Percentiles rank a stretch among this genome's conserved stretches.
Evolutionary conservation across 2,888 invertebrate genomes (phyloP).

Genomic region (Andrena chrysosceles): DNA sequence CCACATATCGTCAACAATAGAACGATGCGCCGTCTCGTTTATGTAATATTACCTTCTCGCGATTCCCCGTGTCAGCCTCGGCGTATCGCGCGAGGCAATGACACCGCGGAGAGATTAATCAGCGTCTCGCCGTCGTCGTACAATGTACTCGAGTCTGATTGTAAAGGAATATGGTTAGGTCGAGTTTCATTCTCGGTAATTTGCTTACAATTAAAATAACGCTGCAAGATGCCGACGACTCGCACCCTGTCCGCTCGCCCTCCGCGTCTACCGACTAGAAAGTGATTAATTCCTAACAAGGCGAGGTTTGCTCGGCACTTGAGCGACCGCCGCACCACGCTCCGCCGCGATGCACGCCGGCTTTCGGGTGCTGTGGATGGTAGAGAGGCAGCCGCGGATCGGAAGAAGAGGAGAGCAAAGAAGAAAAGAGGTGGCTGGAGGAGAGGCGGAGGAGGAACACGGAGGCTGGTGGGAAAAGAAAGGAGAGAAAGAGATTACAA

Average conservation of each 20-base stretch:
- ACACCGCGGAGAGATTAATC: conserved; percentile 25
- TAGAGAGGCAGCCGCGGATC: conserved; percentile 7
- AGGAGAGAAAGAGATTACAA: conserved; percentile 55
- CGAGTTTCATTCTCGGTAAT: conserved; percentile 48
- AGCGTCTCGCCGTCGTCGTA: neutral
- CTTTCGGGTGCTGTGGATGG: conserved; percentile 11
- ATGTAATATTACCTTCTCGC: conserved; percentile 11
- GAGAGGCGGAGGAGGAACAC: conserved; percentile 14
- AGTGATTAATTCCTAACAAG: conserved; percentile 76
- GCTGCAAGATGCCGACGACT: conserved; percentile 29
- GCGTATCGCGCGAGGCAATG: neutral
- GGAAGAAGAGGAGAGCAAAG: conserved; percentile 36
- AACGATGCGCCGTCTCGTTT: conserved; percentile 3
- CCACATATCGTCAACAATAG: too few relatives aligned
- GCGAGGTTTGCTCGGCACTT: conserved; percentile 60
- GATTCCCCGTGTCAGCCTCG: neutral
- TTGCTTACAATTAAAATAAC: conserved; percentile 74
- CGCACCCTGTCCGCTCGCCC: neutral
- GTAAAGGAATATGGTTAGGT: neutral
- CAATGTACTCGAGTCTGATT: conserved; percentile 9
- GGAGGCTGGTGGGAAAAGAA: conserved; percentile 26
- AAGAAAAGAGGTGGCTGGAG: conserved; percentile 26
- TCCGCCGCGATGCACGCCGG: conserved; percentile 32
- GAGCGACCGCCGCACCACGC: conserved; percentile 52
- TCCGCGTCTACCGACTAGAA: conserved; percentile 46